A percentile compares a stretch with the other conserved stretches of the same genome.
Evolutionary conservation across 2,113 vertebrate species (phyloP).

Genomic region (Chunga burmeisteri): DNA sequence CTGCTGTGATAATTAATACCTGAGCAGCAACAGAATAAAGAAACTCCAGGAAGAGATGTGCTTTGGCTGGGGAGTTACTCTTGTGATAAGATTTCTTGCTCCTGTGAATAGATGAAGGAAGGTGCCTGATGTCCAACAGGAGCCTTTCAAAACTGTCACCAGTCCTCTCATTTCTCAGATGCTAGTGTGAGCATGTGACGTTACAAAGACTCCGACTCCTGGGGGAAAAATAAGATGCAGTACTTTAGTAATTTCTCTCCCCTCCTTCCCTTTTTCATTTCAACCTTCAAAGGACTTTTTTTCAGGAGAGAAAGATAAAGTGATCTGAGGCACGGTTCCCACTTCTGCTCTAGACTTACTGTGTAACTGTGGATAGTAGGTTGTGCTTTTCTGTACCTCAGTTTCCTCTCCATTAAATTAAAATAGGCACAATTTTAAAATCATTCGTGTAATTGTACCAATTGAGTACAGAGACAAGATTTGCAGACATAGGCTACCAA

Average conservation of each 20-base stretch:
- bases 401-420: background rate
- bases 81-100: background rate
- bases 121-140: background rate
- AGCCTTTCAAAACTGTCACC: background rate
- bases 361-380: background rate
- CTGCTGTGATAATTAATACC: background rate
- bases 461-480: background rate
- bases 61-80: background rate
- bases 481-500: background rate
- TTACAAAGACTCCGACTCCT: background rate
- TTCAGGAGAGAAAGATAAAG: background rate
- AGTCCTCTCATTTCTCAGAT: background rate
- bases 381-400: background rate
- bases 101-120: background rate
- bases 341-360: background rate
- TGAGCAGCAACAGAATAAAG: background rate
- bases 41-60: background rate
- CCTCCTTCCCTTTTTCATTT: background rate
- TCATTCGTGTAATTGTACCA: background rate
- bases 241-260: background rate
- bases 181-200: background rate
- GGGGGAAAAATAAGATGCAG: background rate
- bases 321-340: background rate
- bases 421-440: background rate
- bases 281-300: background rate